Conservation (phyloP, 2,113 vertebrate species). For the Trematocara variabile region DNA sequence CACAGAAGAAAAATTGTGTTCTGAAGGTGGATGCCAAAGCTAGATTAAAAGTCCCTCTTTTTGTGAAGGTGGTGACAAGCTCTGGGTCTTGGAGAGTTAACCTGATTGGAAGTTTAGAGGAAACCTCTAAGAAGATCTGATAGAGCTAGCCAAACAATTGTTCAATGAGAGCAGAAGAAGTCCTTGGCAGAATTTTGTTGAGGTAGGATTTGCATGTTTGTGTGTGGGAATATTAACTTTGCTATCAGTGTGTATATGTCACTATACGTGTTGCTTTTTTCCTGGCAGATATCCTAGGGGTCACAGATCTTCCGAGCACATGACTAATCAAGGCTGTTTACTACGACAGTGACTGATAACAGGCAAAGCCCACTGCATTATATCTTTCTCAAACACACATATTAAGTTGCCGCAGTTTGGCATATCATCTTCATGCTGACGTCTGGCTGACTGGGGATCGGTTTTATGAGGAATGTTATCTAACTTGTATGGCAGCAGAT, state of each 20-base stretch:
- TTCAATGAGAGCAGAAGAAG: not conserved
- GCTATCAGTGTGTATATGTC: not conserved
- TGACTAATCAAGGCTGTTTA: conserved; percentile 23
- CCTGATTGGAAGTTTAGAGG: conserved; percentile 16
- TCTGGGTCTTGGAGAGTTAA: not conserved
- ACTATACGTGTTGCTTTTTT: conserved; percentile 5
- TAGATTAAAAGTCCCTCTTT: conserved; percentile 3
- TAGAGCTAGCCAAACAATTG: not conserved
- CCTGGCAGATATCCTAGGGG: conserved; percentile 4
- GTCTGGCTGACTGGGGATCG: not conserved
- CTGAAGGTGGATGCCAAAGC: conserved; percentile 1
- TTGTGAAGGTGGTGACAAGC: conserved; percentile 46
- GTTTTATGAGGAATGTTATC: conserved; percentile 37
- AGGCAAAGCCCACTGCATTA: not conserved
- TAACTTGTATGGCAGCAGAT: conserved; percentile 42
- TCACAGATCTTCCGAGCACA: not conserved
- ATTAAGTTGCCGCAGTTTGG: conserved; percentile 3
- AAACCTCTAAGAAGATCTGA: not conserved
- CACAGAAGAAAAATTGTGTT: not conserved
- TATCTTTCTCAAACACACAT: not conserved
- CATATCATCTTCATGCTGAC: not conserved
- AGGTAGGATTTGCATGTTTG: not conserved
- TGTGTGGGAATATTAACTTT: not conserved
- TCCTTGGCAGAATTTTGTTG: not conserved
- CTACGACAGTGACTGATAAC: conserved; percentile 5